A percentile compares a stretch with the other conserved stretches of the same genome.
These are phyloP conservation scores for Nesospiza acunhae DNA, from an alignment of 2,113 vertebrate species.

Conservation along the genomic window DNA sequence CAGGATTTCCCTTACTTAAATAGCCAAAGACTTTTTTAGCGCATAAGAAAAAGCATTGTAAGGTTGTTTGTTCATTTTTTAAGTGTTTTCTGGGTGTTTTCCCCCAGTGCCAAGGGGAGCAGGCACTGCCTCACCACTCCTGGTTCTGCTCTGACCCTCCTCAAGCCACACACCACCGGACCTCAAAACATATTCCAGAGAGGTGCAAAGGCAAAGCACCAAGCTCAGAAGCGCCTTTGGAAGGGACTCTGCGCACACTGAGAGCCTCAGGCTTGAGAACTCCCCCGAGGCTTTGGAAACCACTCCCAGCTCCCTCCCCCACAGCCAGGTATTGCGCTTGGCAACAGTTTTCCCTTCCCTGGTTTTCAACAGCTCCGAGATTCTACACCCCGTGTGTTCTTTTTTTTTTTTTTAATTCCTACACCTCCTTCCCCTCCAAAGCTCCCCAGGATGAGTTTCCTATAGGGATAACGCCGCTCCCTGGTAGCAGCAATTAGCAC, in stretches of 20 bases:
- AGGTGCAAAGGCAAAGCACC: background rate
- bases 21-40: background rate
- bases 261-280: background rate
- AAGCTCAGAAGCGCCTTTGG: background rate
- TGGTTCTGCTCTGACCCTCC: background rate
- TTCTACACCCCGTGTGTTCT: background rate
- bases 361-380: background rate
- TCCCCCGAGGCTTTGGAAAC: background rate
- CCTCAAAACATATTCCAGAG: background rate
- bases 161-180: background rate
- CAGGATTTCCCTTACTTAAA: slow-evolving; percentile 39
- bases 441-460: slow-evolving; percentile 2
- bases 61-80: background rate
- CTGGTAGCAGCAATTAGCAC: slow-evolving; percentile 41
- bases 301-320: background rate
- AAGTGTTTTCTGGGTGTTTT: background rate
- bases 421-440: background rate
- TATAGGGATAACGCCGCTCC: slow-evolving; percentile 35
- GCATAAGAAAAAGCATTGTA: background rate
- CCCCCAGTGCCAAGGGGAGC: background rate
- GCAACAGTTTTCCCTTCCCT: slow-evolving; percentile 12
- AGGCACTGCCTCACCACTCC: background rate
- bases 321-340: slow-evolving; percentile 15
- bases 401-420: background rate
- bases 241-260: background rate